Conservation (phyloP, 2,888 invertebrate genomes). For the Rotaria sp. region DNA sequence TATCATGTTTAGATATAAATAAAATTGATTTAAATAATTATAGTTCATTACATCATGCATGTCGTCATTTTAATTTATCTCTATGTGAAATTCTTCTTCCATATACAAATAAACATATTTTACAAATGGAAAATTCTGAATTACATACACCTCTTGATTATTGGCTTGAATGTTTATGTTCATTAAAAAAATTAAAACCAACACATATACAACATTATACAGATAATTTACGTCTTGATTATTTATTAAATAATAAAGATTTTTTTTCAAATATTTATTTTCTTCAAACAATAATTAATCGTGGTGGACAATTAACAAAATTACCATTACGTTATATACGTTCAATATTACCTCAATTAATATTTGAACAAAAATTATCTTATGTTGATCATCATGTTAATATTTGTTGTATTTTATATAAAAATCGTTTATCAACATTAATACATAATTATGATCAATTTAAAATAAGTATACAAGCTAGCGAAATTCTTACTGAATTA, state of each 20-base stretch:
- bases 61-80: not conserved
- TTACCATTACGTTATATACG: not conserved
- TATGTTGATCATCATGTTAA: constrained; percentile 4
- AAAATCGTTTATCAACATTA: not conserved
- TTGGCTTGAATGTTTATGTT: constrained; percentile 10
- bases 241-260: not conserved
- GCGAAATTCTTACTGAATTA: not conserved
- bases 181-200: not conserved
- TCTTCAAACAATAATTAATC: not conserved
- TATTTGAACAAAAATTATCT: not conserved
- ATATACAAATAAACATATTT: not conserved
- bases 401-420: not conserved
- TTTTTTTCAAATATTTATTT: not conserved
- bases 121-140: not conserved
- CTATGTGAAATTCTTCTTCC: not conserved
- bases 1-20: not conserved
- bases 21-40: not conserved
- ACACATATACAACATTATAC: not conserved
- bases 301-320: constrained; percentile 1
- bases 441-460: not conserved
- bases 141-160: constrained; percentile 1
- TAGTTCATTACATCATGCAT: not conserved
- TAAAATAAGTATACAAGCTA: not conserved
- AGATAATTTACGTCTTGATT: not conserved
- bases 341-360: not conserved